A percentile compares a stretch with the other conserved stretches of the same genome.
phyloP scores from a whole-genome alignment of 2,113 vertebrate genomes.

The Hyperoodon ampullatus region DNA sequence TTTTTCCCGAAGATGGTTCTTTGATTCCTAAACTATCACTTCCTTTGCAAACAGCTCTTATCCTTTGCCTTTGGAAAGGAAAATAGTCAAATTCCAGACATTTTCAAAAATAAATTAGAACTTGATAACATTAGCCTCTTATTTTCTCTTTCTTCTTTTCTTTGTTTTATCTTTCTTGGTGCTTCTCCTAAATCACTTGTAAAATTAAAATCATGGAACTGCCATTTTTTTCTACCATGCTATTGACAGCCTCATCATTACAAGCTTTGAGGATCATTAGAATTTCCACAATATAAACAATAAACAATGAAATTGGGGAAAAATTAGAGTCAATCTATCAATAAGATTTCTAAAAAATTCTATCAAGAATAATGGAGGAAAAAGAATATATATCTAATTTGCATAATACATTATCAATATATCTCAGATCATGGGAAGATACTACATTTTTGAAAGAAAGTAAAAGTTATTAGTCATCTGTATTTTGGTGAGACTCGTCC shows the following conservation, averaged over 20 bases:
- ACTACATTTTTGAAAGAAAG: not conserved
- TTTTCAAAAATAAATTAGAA: not conserved
- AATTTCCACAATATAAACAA: not conserved
- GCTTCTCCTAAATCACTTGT: not conserved
- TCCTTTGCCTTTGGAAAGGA: not conserved
- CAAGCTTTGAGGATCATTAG: not conserved
- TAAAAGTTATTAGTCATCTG: not conserved
- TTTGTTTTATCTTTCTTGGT: not conserved
- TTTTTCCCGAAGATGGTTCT: not conserved
- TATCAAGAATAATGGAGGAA: not conserved
- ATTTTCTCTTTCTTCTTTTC: not conserved
- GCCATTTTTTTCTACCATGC: not conserved
- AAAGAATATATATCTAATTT: not conserved
- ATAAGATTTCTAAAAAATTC: conserved; percentile 2
- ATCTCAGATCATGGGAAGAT: not conserved
- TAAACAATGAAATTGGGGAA: not conserved
- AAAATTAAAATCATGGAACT: not conserved
- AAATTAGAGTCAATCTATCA: not conserved
- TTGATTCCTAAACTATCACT: not conserved
- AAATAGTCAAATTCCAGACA: not conserved
- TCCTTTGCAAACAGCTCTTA: not conserved
- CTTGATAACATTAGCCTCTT: not conserved
- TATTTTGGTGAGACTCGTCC: not conserved
- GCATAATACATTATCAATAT: not conserved
- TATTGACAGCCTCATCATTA: not conserved